phyloP scores from a whole-genome alignment of 2,888 invertebrate species.

The Diloba caeruleocephala region DNA sequence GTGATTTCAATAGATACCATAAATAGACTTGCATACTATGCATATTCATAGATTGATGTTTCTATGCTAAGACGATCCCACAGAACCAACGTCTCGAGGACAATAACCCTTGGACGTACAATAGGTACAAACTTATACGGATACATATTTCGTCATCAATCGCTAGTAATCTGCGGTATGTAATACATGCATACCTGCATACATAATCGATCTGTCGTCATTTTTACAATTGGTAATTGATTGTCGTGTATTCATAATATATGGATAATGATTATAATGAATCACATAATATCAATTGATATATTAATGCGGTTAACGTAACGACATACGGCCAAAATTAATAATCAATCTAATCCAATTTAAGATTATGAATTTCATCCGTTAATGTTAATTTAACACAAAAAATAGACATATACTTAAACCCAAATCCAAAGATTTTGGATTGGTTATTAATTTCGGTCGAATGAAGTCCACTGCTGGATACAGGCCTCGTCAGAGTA shows the following conservation, averaged over 20 bases:
- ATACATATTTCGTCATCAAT: slow-evolving; percentile 62
- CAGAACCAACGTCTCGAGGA: slow-evolving; percentile 45
- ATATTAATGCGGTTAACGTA: too few relatives aligned
- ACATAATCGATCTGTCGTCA: slow-evolving; percentile 26
- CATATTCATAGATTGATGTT: slow-evolving; percentile 15
- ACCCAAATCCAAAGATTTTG: too few relatives aligned
- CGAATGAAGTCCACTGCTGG: too few relatives aligned
- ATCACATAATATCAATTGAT: too few relatives aligned
- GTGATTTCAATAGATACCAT: slow-evolving; percentile 21
- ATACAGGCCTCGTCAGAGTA: too few relatives aligned
- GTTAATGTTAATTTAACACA: too few relatives aligned
- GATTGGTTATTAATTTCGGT: too few relatives aligned
- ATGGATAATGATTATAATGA: slow-evolving; percentile 1
- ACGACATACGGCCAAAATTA: too few relatives aligned
- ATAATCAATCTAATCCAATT: too few relatives aligned
- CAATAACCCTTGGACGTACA: slow-evolving; percentile 60
- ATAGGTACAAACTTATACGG: slow-evolving; percentile 51
- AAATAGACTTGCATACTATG: slow-evolving; percentile 7
- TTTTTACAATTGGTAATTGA: slow-evolving; percentile 31
- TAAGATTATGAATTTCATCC: too few relatives aligned
- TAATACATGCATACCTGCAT: slow-evolving; percentile 25
- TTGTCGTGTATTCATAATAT: slow-evolving; percentile 16
- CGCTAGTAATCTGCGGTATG: slow-evolving; percentile 66
- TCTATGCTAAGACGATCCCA: slow-evolving; percentile 15
- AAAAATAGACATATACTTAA: too few relatives aligned